These are phyloP conservation scores for Autographa pulchrina DNA, from an alignment of 2,888 invertebrate species.

Conservation along the genomic window DNA sequence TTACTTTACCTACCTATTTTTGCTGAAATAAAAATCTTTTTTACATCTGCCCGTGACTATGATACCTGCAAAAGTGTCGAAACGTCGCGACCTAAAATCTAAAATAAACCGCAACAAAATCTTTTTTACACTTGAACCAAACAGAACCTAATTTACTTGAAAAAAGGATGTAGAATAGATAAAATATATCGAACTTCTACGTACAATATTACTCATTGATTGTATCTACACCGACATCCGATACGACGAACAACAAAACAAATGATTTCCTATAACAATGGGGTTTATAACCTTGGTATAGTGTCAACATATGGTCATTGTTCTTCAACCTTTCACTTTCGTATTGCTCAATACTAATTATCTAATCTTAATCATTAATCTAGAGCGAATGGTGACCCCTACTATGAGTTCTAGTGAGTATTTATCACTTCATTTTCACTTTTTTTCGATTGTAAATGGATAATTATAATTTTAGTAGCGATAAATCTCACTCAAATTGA, in stretches of 20 bases:
- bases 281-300: conserved; percentile 51
- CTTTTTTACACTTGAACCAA: too few species aligned
- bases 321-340: conserved; percentile 77
- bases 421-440: conserved; percentile 32
- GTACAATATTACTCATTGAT: neutral
- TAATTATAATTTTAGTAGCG: too few species aligned
- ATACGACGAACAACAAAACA: conserved; percentile 20
- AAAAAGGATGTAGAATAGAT: neutral
- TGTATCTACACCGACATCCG: neutral
- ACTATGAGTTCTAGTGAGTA: conserved; percentile 35
- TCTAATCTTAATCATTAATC: conserved; percentile 79
- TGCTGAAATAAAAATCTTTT: too few species aligned
- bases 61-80: too few species aligned
- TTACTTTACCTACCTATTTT: too few species aligned
- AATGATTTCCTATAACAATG: conserved; percentile 46
- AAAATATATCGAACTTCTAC: neutral
- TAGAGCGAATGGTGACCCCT: conserved; percentile 62
- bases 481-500: too few species aligned
- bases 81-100: too few species aligned
- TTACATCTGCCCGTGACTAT: too few species aligned
- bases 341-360: conserved; percentile 73
- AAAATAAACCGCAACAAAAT: too few species aligned
- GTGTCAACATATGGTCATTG: conserved; percentile 68
- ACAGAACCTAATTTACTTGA: neutral
- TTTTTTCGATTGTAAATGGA: neutral